phyloP scores from a whole-genome alignment of 2,113 vertebrate species.

The Cebidichthys violaceus region DNA sequence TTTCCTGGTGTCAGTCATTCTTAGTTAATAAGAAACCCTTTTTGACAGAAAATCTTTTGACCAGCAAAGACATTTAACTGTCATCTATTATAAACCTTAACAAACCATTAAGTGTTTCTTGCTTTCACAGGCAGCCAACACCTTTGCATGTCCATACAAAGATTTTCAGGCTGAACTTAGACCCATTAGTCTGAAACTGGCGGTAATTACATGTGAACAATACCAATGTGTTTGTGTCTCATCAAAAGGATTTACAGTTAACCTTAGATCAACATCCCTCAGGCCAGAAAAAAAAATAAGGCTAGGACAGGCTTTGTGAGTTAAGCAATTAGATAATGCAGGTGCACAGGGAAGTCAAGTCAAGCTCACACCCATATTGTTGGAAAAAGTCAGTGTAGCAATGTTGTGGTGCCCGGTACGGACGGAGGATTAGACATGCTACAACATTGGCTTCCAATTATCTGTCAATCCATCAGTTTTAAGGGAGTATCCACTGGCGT shows the following conservation, averaged over 20 bases:
- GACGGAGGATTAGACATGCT: slow-evolving; percentile 43
- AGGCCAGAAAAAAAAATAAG: slow-evolving; percentile 45
- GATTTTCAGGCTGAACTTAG: background rate
- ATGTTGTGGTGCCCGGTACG: background rate
- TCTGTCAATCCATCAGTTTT: slow-evolving; percentile 3
- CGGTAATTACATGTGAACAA: slow-evolving; percentile 43
- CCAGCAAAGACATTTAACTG: slow-evolving; percentile 27
- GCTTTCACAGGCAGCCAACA: slow-evolving; percentile 23
- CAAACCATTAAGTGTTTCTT: slow-evolving; percentile 28
- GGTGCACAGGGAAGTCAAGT: slow-evolving; percentile 51
- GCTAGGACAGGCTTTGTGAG: slow-evolving; percentile 27
- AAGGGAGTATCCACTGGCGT: slow-evolving; percentile 31
- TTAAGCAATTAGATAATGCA: slow-evolving; percentile 62
- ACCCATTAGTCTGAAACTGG: slow-evolving; percentile 32
- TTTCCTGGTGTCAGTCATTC: background rate
- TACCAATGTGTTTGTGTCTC: slow-evolving; percentile 27
- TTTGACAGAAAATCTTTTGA: slow-evolving; percentile 5
- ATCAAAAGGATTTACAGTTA: slow-evolving; percentile 10
- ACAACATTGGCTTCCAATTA: slow-evolving; percentile 24
- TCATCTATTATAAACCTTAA: slow-evolving; percentile 25
- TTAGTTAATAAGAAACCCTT: background rate
- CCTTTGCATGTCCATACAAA: slow-evolving; percentile 45
- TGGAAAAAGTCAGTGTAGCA: slow-evolving; percentile 27
- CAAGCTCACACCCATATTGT: slow-evolving; percentile 40
- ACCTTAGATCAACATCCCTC: slow-evolving; percentile 39